A percentile compares a stretch with the other conserved stretches of the same genome.
phyloP scores from a whole-genome alignment of 2,797 vertebrate genomes.

The Bryconaethiops microstoma region DNA sequence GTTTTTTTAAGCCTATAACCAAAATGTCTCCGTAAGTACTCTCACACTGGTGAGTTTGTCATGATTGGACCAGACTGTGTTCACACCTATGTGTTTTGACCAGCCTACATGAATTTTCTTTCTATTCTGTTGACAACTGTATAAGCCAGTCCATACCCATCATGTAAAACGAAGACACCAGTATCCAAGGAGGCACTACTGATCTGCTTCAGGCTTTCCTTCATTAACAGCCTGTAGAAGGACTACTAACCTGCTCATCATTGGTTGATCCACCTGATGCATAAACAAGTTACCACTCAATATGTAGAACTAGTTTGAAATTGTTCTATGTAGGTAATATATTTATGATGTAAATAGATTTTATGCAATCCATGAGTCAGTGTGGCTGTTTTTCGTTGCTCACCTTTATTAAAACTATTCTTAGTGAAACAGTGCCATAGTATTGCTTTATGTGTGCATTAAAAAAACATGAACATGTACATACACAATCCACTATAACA shows the following conservation, averaged over 20 bases:
- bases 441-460: not conserved
- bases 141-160: not conserved
- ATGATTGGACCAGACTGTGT: slow-evolving; percentile 2
- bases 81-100: slow-evolving; percentile 10
- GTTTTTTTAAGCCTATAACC: not conserved
- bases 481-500: too few species aligned
- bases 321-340: slow-evolving; percentile 76
- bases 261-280: slow-evolving; percentile 32
- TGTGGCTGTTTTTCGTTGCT: slow-evolving; percentile 75
- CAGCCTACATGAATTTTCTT: slow-evolving; percentile 1
- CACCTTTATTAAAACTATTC: slow-evolving; percentile 82
- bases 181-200: slow-evolving; percentile 3
- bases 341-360: slow-evolving; percentile 85
- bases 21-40: not conserved
- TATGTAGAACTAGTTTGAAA: slow-evolving; percentile 65
- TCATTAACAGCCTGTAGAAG: slow-evolving; percentile 21
- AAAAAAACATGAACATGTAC: not conserved
- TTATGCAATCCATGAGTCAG: slow-evolving; percentile 71
- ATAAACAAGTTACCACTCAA: slow-evolving; percentile 60
- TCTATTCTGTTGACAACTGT: not conserved
- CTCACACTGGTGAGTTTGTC: not conserved
- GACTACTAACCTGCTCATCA: slow-evolving; percentile 37
- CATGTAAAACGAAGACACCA: not conserved
- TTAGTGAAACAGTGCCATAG: slow-evolving; percentile 71
- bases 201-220: slow-evolving; percentile 21